Base-by-base conservation (phyloP, 1,140 invertebrate genomes). In the Carcinoscorpius rotundicauda region DNA sequence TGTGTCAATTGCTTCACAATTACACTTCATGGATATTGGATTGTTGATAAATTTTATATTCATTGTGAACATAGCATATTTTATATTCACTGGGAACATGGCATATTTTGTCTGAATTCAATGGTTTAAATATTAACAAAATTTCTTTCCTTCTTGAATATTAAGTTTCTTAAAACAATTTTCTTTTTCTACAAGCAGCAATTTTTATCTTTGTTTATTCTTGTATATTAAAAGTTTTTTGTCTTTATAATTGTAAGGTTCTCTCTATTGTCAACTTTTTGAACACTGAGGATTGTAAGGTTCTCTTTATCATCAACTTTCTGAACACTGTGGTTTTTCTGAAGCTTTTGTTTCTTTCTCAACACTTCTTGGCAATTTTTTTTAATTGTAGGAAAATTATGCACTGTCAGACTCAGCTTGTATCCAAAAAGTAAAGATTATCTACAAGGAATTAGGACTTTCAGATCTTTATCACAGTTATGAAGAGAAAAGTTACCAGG, bases 361-460 rank as follows among this genome's bases (percentile, higher is more conserved):
- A 8, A n/a, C 2, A 55, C 53, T 55, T 29, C 29, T 29, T 29
- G 29, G 53, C 6, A 55, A 8, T 55, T n/a, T n/a, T 55, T 6
- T n/a, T 57, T 57, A 2, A 57, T 57, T 57, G n/a, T 57, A 51
- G 29, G 59, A 64, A 52, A 64, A 70, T 55, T 69, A 68, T 64
- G 64, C 55, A 4, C 0, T 29, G 5, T 6, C 61, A 9, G 52
- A 55, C 4, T 10, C 58, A 52, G 61, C 64, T 55, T 6, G 10
- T 56, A 58, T 69, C 3, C n/a, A 49, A 48, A 52, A 57, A 49
- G 58, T 69, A 5, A 69, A 69, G 52, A 4, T 29, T 48, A 49
- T 69, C 8, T 69, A 69, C 51, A 50, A 60, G 8, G 66, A 69
- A 61, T 55, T 69, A n/a, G 51, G 60, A 57, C 4, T 69, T n/a